phyloP scores from a whole-genome alignment of 2,888 invertebrate species.

The Hypsopygia costalis region DNA sequence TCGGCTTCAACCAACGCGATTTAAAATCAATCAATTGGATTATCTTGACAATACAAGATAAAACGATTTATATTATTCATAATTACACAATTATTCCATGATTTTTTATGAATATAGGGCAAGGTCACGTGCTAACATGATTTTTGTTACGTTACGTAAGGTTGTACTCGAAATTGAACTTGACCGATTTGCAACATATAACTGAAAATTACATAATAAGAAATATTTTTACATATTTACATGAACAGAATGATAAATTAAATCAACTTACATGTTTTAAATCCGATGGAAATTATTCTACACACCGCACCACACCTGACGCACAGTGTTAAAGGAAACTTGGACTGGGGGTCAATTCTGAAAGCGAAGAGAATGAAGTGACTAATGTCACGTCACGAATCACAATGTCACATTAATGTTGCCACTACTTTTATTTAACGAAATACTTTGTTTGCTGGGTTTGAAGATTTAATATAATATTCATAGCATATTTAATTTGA shows the following conservation, averaged over 20 bases:
- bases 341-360: not conserved
- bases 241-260: not conserved
- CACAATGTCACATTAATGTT: no score
- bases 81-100: no score
- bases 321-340: slow-evolving; percentile 74
- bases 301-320: slow-evolving; percentile 70
- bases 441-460: no score
- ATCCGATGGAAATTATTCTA: slow-evolving; percentile 58
- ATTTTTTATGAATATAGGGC: slow-evolving; percentile 42
- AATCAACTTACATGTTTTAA: slow-evolving; percentile 67
- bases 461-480: no score
- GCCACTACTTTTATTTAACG: not conserved
- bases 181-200: not conserved
- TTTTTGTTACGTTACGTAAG: slow-evolving; percentile 74
- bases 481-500: no score
- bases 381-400: no score
- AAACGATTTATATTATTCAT: not conserved
- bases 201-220: slow-evolving; percentile 7
- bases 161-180: slow-evolving; percentile 27
- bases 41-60: slow-evolving; percentile 1
- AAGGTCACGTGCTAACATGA: slow-evolving; percentile 77
- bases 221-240: slow-evolving; percentile 9
- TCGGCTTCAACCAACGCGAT: slow-evolving; percentile 1
- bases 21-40: slow-evolving; percentile 1
- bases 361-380: no score